Evolutionary conservation across 2,797 vertebrate genomes (phyloP).

Genomic region (Malurus leucopterus): DNA sequence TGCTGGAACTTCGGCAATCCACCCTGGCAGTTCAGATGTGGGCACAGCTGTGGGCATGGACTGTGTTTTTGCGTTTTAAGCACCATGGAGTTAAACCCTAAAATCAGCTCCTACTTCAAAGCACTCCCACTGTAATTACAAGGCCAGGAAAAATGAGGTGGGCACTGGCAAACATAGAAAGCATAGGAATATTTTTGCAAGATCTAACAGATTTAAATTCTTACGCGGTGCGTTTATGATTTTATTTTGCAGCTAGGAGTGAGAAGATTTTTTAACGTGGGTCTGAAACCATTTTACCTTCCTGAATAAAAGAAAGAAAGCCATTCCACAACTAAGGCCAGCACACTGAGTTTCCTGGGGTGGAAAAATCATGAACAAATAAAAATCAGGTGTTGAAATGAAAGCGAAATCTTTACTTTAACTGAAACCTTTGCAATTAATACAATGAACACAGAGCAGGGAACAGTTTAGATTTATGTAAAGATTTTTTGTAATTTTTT

Average conservation of each 20-base stretch:
- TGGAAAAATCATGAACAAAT: not conserved
- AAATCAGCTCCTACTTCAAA: not conserved
- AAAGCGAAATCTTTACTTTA: not conserved
- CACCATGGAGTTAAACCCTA: not conserved
- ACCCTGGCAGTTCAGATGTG: not conserved
- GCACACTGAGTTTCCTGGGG: not conserved
- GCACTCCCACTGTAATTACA: not conserved
- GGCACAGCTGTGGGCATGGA: not conserved
- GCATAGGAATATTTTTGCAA: not conserved
- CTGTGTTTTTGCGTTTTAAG: not conserved
- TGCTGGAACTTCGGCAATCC: not conserved
- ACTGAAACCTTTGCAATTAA: not conserved
- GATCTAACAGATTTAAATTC: not conserved
- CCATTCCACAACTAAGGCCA: not conserved
- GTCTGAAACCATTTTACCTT: not conserved
- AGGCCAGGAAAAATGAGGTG: not conserved
- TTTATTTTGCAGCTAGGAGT: not conserved
- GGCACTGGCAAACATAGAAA: not conserved
- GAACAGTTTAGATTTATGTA: not conserved
- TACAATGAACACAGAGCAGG: not conserved
- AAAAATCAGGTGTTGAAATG: not conserved
- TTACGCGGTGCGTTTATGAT: not conserved
- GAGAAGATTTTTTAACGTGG: not conserved
- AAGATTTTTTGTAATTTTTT: not conserved
- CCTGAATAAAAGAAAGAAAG: not conserved